phyloP scores from a whole-genome alignment of 1,140 invertebrate species.

The Drosophila funebris region DNA sequence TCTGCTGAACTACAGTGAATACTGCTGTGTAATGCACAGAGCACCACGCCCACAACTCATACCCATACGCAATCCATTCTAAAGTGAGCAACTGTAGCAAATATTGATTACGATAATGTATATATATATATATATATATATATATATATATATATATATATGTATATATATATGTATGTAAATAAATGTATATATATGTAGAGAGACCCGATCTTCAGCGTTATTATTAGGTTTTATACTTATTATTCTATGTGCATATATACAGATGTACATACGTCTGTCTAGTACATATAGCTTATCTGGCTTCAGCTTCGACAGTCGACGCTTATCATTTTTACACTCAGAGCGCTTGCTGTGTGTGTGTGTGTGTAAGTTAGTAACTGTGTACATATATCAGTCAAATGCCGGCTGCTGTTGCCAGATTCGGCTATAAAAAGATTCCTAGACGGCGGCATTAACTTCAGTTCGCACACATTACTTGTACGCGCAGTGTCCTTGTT shows the following conservation, averaged over 20 bases:
- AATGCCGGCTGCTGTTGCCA: slow-evolving; percentile 39
- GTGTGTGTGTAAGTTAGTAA: not conserved
- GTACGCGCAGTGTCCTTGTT: slow-evolving; percentile 44
- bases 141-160: not conserved
- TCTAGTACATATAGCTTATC: slow-evolving; percentile 26
- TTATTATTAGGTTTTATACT: slow-evolving; percentile 1
- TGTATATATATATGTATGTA: too few species aligned
- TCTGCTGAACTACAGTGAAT: slow-evolving; percentile 9
- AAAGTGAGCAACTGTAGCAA: slow-evolving; percentile 12
- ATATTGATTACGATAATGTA: slow-evolving; percentile 20
- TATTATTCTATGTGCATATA: not conserved
- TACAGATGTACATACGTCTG: not conserved
- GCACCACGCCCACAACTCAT: not conserved
- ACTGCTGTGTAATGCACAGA: not conserved
- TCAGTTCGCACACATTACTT: slow-evolving; percentile 57
- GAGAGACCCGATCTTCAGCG: slow-evolving; percentile 1
- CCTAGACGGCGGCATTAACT: slow-evolving; percentile 20
- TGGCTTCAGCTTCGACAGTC: slow-evolving; percentile 16
- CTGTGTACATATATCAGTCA: slow-evolving; percentile 34
- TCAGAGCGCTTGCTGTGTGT: not conserved
- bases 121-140: not conserved
- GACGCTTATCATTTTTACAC: slow-evolving; percentile 31
- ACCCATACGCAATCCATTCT: not conserved
- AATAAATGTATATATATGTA: too few species aligned
- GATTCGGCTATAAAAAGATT: slow-evolving; percentile 61